Base-by-base conservation (phyloP, 2,888 invertebrate species). In the Mylabris sibirica region DNA sequence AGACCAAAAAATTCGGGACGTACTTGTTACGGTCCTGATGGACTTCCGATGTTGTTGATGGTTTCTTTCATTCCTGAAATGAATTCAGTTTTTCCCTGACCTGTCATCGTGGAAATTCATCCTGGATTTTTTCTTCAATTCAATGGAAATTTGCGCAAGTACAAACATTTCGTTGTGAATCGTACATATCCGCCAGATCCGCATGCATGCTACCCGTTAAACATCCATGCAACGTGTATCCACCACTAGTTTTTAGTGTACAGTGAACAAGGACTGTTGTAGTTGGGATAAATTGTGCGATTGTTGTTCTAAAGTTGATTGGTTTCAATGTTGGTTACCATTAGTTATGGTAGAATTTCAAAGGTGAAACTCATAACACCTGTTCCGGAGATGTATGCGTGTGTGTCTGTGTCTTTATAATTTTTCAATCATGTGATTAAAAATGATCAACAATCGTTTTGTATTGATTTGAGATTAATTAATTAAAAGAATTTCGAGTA, bases 131-230 rank as follows among this genome's bases (percentile, higher is more conserved):
- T 65, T 62, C 38, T 22, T 41, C 14, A 8, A 8, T 38, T 44
- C 11, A 22, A 22, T 61, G 34, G 38, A 67, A 38, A n/a, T 41
- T 60, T 68, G 72, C 74, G 74, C 74, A 74, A 68, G 72, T 74
- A 75, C 73, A 71, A 73, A 74, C 72, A 73, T 67, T 69, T 75
- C 75, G 75, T 67, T 22, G 26, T 61, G 24, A 26, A 35, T 78
- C 77, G 78, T 72, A 57, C n/a, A 53, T 17, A 60, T 72, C 69
- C 79, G 77, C 70, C 67, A 65, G 68, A 62, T 71, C 74, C 72
- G 78, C 78, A 77, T 74, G 77, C 78, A 76, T 73, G 77, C 76
- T 75, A 75, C 75, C 75, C 74, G 70, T 73, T 72, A 75, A 74
- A 75, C 75, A 75, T 63, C 72, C 63, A 70, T 69, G 76, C 74